These are phyloP conservation scores for Oryctolagus cuniculus DNA, from an alignment of 2,113 vertebrate species.

Conservation along the genomic window mOryCun1.1 NC_091436.1:47781501-47782000, in stretches of 20 bases:
- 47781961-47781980: constrained; percentile 84
- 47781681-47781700: not conserved
- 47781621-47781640: not conserved
- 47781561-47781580: not conserved
- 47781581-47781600: not conserved
- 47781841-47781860: not conserved
- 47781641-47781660: not conserved
- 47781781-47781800: constrained; percentile 44
- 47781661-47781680: not conserved
- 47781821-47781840: constrained; percentile 17
- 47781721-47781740: constrained; percentile 37
- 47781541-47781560: not conserved
- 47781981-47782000: constrained; percentile 84
- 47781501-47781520: not conserved
- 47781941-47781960: constrained; percentile 82
- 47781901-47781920: constrained; percentile 83
- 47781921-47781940: constrained; percentile 83
- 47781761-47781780: constrained; percentile 1
- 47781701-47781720: not conserved
- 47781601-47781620: not conserved
- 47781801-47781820: constrained; percentile 10
- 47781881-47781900: constrained; percentile 76
- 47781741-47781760: not conserved
- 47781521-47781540: not conserved
- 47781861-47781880: not conserved